These are phyloP conservation scores for Dermochelys coriacea DNA, from an alignment of 2,797 vertebrate genomes.

Conservation along the genomic window DNA sequence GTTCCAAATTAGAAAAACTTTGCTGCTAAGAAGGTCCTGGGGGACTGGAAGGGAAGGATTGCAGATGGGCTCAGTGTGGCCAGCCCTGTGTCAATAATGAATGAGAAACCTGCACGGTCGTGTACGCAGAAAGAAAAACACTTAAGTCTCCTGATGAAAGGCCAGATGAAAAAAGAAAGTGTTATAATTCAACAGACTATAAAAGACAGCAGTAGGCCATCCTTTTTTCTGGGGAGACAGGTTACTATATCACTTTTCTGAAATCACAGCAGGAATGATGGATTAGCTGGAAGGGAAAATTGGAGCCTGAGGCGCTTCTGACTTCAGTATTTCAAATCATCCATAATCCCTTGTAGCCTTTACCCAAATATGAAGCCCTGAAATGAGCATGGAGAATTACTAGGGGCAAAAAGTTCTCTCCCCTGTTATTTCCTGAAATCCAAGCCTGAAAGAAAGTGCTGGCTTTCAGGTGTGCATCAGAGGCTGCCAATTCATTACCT, in stretches of 20 bases:
- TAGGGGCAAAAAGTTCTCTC: constrained; percentile 55
- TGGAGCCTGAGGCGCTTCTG: constrained; percentile 61
- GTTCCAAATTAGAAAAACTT: constrained; percentile 80
- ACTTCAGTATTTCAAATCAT: constrained; percentile 62
- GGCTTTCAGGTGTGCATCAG: constrained; percentile 68
- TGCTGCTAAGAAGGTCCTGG: constrained; percentile 68
- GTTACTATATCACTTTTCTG: constrained; percentile 70
- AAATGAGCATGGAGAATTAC: constrained; percentile 58
- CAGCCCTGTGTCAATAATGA: constrained; percentile 72
- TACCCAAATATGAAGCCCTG: constrained; percentile 48
- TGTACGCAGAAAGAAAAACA: constrained; percentile 78
- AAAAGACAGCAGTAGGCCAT: constrained; percentile 73
- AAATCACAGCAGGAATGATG: constrained; percentile 77
- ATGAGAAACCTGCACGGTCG: constrained; percentile 68
- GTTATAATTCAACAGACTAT: constrained; percentile 79
- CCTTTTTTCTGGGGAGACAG: constrained; percentile 73
- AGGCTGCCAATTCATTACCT: constrained; percentile 15
- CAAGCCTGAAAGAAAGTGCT: constrained; percentile 47
- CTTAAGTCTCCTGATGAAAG: constrained; percentile 80
- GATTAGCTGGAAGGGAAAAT: constrained; percentile 74
- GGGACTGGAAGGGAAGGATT: constrained; percentile 44
- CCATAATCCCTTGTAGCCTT: constrained; percentile 45
- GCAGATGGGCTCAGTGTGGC: constrained; percentile 73
- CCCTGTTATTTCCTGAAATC: constrained; percentile 76
- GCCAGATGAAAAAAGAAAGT: constrained; percentile 81